Base-by-base conservation (phyloP, 2,113 vertebrate genomes). In the Leucopsar rothschildi region DNA sequence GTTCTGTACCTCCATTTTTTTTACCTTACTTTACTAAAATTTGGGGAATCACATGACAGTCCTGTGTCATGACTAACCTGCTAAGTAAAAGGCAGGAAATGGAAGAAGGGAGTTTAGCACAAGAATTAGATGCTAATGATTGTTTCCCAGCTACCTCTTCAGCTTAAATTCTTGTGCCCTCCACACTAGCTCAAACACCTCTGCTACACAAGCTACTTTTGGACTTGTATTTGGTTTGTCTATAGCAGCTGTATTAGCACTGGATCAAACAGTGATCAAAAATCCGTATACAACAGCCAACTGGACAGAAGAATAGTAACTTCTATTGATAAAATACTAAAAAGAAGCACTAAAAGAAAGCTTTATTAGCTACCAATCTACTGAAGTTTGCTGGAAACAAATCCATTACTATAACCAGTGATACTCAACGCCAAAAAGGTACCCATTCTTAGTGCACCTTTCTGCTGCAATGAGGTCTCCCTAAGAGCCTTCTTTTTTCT, bases 401-500 rank as follows among this genome's bases (percentile, higher is more conserved):
- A 70, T 15, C 24, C 22, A 20, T 37, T 61, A 27, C 13, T 73
- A 57, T 1, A 55, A 55, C 7, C 27, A 69, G 6, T 8, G 20
- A 6, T 50, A 56, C 3, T 59, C 71, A 19, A 3, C 5, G 10
- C 21, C 39, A 77, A 27, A 84, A 47, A 79, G 7, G 17, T 8
- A 28, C 4, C 12, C 24, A n/a, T 9, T 50, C 27, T 2, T 15
- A 44, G 31, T 0, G 2, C 6, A 47, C 24, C 13, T 19, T 37
- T 37, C 31, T 69, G 17, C 29, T 35, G 25, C 25, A 35, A 31
- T 40, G 14, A 55, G 17, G 14, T 35, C 47, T 61, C 20, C 20
- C 5, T 24, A 68, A 22, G 12, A 52, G 28, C 5, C 39, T 73
- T 59, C 19, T 33, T 19, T 60, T 68, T 45, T n/a, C 53, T 23